Evolutionary conservation across 2,797 vertebrate genomes (phyloP), one percentile per base, ranked within the genome.

Genomic region (Trachops cirrhosus): DNA sequence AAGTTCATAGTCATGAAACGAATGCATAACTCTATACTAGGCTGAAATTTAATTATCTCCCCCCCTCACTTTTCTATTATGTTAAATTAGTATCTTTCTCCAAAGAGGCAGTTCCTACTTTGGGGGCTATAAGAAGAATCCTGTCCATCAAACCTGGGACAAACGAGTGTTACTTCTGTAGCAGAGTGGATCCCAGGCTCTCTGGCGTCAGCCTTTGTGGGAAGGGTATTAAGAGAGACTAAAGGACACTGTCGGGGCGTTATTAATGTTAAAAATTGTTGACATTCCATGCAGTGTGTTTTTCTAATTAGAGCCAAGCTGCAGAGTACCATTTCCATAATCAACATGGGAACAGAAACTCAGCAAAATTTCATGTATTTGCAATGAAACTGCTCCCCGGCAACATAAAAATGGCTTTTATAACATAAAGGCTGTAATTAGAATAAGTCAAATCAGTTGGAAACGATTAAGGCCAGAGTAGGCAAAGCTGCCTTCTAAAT

Each of bases 371-470:
- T 97, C 97, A 89, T 98, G 98, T 98, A 98, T 98, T 98, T 98
- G 98, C 98, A 97, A 95, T 98, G 97, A 98, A 98, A 98, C 97
- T 97, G 98, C 98, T 98, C 97, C 98, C 98, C 97, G 75, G 98
- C 97, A 99, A 98, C 98, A 98, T 98, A 98, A 98, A 98, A 98
- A 99, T 98, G 98, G 98, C 98, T 98, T 98, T 99, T 98, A 98
- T 98, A 98, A 97, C 97, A 98, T 98, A 98, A 98, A 99, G 98
- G 97, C 98, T 98, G 98, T 98, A 99, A 99, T 99, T 99, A 99
- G 98, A 99, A 98, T 98, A 98, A 98, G 98, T 98, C 98, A 99
- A 98, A 99, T 98, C 98, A 98, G 98, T 99, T 98, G 98, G 98
- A 99, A 98, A 98, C 41, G 92, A 98, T 98, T 98, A 98, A 98